A percentile compares a stretch with the other conserved stretches of the same genome.
These are phyloP conservation scores for Mola mola DNA, from an alignment of 2,113 vertebrate genomes.

Conservation along the genomic window DNA sequence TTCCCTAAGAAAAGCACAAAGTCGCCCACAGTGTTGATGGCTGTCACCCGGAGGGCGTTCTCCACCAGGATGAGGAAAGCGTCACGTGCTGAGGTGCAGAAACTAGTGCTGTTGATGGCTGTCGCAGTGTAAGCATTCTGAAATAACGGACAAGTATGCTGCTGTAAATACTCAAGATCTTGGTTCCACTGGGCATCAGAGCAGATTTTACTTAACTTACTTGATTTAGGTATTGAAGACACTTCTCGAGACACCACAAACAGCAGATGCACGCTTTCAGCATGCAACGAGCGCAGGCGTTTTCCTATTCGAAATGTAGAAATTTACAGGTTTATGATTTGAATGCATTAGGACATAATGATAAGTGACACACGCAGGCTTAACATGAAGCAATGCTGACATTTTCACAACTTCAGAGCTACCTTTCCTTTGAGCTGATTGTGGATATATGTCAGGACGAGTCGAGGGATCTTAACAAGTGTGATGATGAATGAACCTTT, in stretches of 20 bases:
- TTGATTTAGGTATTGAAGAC: conserved; percentile 95
- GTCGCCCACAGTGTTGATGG: conserved; percentile 97
- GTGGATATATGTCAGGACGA: conserved; percentile 96
- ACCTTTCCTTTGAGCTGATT: conserved; percentile 97
- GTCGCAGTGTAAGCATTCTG: conserved; percentile 98
- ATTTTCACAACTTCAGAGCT: conserved; percentile 46
- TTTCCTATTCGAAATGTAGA: conserved; percentile 82
- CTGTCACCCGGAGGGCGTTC: conserved; percentile 92
- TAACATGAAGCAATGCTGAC: background rate
- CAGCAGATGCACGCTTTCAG: conserved; percentile 97
- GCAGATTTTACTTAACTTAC: conserved; percentile 72
- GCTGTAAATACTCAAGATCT: background rate
- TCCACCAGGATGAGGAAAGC: conserved; percentile 95
- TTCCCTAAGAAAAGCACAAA: conserved; percentile 98
- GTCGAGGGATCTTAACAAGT: conserved; percentile 94
- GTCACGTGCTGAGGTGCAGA: conserved; percentile 96
- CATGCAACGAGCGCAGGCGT: conserved; percentile 95
- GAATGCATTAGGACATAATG: background rate
- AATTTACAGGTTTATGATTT: background rate
- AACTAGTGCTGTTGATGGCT: conserved; percentile 98
- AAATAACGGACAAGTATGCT: background rate
- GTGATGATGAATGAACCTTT: conserved; percentile 99
- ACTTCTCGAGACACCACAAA: conserved; percentile 99
- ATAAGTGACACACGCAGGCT: background rate
- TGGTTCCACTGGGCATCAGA: background rate